These are phyloP conservation scores for Pollenia griseotomentosa DNA, from an alignment of 2,888 invertebrate genomes.

Conservation along the genomic window DNA sequence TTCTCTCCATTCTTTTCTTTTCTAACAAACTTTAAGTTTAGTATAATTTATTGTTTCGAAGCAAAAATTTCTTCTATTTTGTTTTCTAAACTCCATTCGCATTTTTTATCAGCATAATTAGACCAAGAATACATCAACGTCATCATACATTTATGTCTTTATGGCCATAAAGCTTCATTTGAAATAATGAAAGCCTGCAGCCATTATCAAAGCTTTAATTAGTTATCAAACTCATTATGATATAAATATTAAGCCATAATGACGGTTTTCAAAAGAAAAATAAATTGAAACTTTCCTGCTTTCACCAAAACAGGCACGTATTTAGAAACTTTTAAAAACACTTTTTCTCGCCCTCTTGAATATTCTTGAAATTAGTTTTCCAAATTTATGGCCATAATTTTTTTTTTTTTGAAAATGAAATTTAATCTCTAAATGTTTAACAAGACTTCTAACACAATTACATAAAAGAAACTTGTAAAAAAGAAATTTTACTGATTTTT, in stretches of 20 bases:
- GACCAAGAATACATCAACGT: background rate
- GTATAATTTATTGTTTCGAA: conserved; percentile 31
- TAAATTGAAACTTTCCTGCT: background rate
- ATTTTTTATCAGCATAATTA: conserved; percentile 17
- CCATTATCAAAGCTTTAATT: conserved; percentile 51
- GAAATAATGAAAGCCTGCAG: background rate
- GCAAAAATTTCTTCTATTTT: conserved; percentile 3
- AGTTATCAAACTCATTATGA: conserved; percentile 58
- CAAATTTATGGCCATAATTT: background rate
- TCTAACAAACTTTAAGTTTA: background rate
- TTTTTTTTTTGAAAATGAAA: background rate
- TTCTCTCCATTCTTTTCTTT: background rate
- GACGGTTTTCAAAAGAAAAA: background rate
- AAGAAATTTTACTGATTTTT: too few relatives aligned
- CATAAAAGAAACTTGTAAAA: background rate
- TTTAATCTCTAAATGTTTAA: background rate
- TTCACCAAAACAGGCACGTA: conserved; percentile 15
- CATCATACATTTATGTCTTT: background rate
- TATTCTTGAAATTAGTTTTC: background rate
- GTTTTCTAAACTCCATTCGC: conserved; percentile 3
- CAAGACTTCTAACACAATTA: background rate
- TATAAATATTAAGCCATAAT: conserved; percentile 30
- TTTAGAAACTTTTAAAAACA: background rate
- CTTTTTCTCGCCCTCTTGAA: background rate
- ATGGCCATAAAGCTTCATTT: background rate